These are phyloP conservation scores for Hylaeus anthracinus DNA, from an alignment of 1,140 invertebrate genomes.

Conservation along the genomic window DNA sequence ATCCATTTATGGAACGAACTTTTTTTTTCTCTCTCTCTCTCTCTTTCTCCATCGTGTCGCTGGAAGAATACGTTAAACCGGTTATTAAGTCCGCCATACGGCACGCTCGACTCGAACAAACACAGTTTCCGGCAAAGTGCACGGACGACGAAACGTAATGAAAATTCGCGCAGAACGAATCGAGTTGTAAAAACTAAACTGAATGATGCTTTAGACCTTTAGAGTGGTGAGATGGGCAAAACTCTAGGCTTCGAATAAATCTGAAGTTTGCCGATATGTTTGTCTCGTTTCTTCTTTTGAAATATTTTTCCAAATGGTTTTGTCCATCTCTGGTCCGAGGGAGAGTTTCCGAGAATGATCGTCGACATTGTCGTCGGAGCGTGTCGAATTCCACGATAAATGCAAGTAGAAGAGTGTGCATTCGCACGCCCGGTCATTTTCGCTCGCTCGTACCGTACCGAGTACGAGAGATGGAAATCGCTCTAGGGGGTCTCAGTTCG, in stretches of 20 bases:
- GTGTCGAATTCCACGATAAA: background rate
- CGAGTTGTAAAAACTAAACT: too few species aligned
- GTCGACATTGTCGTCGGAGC: background rate
- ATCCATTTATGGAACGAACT: conserved; percentile 8
- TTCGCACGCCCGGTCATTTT: background rate
- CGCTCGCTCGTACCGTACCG: conserved; percentile 10
- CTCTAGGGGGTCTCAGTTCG: conserved; percentile 41
- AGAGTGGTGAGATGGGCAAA: too few species aligned
- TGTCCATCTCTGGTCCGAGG: background rate
- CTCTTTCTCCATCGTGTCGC: background rate
- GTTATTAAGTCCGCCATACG: conserved; percentile 9
- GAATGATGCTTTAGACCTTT: too few species aligned
- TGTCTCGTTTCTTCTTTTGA: too few species aligned
- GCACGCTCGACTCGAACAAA: background rate
- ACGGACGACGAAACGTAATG: background rate
- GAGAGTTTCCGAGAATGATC: background rate
- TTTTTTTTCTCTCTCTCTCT: background rate
- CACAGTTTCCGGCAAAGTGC: conserved; percentile 15
- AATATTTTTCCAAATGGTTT: too few species aligned
- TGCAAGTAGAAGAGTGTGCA: too few species aligned
- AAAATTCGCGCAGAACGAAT: background rate
- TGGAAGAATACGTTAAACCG: conserved; percentile 21
- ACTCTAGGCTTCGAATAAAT: too few species aligned
- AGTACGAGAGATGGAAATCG: conserved; percentile 36
- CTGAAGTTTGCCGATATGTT: too few species aligned